These are phyloP conservation scores for Pangasius djambal DNA, from an alignment of 2,797 vertebrate species.

Conservation along the genomic window DNA sequence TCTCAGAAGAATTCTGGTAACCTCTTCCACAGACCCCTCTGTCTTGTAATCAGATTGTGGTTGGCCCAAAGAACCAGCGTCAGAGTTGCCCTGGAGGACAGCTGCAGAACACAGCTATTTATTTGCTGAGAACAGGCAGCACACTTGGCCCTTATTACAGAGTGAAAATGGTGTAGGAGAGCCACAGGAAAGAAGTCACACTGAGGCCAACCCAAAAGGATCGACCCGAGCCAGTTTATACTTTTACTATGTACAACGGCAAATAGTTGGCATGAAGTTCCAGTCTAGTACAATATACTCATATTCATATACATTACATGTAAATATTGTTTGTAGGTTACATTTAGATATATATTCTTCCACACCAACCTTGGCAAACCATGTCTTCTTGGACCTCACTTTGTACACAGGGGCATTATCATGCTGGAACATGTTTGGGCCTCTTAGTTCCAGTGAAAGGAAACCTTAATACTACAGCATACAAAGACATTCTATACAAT, in stretches of 20 bases:
- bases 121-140: slow-evolving; percentile 62
- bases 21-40: slow-evolving; percentile 59
- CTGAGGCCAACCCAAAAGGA: slow-evolving; percentile 59
- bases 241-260: slow-evolving; percentile 37
- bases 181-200: slow-evolving; percentile 56
- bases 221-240: slow-evolving; percentile 27
- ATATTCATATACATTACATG: neutral
- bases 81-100: slow-evolving; percentile 63
- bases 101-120: slow-evolving; percentile 61
- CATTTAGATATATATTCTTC: neutral
- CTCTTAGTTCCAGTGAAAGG: neutral
- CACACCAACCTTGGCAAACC: neutral
- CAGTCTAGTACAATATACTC: neutral
- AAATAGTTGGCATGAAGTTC: slow-evolving; percentile 15
- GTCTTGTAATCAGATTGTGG: slow-evolving; percentile 69
- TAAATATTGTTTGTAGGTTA: neutral
- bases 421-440: neutral
- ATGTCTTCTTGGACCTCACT: neutral
- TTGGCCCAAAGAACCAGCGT: slow-evolving; percentile 62
- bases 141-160: slow-evolving; percentile 60
- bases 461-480: neutral
- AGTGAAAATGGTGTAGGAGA: slow-evolving; percentile 55
- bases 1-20: slow-evolving; percentile 66
- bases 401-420: neutral
- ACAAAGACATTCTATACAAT: neutral